Percentiles rank a stretch among this genome's conserved stretches.
phyloP scores from a whole-genome alignment of 2,888 invertebrate genomes.

The Melangyna quadrimaculata region DNA sequence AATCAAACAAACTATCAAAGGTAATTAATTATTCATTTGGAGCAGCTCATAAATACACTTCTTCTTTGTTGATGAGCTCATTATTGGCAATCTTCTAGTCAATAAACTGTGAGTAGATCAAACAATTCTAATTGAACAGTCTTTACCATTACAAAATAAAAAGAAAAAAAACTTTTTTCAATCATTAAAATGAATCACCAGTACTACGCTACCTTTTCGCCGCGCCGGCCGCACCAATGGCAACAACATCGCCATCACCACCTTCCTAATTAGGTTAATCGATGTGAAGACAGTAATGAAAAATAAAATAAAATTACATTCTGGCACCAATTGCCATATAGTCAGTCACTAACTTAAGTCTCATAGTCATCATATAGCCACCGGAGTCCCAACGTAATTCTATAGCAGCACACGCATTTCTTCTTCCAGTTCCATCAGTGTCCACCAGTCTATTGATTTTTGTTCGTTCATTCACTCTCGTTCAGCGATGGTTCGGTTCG shows the following conservation, averaged over 20 bases:
- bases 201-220: background rate
- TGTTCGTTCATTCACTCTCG: background rate
- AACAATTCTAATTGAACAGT: background rate
- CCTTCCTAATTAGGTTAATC: conserved; percentile 12
- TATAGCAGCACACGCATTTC: background rate
- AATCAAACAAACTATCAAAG: background rate
- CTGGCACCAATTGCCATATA: background rate
- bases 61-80: background rate
- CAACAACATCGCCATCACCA: conserved; percentile 2
- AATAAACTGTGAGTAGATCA: conserved; percentile 15
- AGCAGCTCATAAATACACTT: background rate
- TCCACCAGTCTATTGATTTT: background rate
- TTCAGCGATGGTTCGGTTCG: background rate
- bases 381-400: background rate
- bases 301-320: background rate
- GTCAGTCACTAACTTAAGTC: background rate
- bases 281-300: conserved; percentile 11
- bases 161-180: background rate
- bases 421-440: background rate
- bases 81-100: conserved; percentile 11
- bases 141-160: background rate
- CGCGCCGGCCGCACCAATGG: background rate
- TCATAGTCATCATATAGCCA: background rate
- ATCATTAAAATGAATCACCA: conserved; percentile 5
- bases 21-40: conserved; percentile 12